Evolutionary conservation across 2,113 vertebrate genomes (phyloP).

Genomic region (Mus pahari): DNA sequence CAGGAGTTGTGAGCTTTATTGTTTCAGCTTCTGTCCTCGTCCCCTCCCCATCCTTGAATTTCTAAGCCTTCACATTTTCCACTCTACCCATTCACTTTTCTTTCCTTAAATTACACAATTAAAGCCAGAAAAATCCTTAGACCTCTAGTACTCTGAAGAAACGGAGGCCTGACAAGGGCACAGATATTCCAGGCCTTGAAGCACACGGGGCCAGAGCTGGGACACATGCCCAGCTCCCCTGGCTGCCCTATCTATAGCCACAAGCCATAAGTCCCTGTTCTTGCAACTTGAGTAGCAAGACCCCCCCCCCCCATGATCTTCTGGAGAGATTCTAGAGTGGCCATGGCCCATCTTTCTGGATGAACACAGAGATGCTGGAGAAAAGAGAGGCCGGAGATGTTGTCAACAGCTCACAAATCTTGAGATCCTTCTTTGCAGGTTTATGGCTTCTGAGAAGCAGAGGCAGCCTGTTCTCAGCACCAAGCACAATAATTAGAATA

Average conservation of each 20-base stretch:
- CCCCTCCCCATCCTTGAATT: background rate
- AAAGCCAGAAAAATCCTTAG: background rate
- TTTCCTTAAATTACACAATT: background rate
- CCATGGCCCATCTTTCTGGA: background rate
- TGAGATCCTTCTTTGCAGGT: slow-evolving; percentile 75
- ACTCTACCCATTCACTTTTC: background rate
- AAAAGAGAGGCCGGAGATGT: slow-evolving; percentile 13
- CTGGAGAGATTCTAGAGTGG: background rate
- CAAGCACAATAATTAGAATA: slow-evolving; percentile 74
- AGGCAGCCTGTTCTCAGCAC: slow-evolving; percentile 74
- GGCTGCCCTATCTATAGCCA: background rate
- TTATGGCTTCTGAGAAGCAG: slow-evolving; percentile 80
- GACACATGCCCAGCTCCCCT: background rate
- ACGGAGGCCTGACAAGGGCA: background rate
- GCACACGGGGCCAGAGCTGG: background rate
- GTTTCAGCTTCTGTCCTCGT: background rate
- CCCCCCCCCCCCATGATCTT: background rate
- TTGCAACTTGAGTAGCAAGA: background rate
- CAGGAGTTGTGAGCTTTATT: background rate
- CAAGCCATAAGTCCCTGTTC: background rate
- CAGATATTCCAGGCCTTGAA: background rate
- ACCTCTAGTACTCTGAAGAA: background rate
- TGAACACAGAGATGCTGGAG: slow-evolving; percentile 12
- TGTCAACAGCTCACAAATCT: slow-evolving; percentile 75
- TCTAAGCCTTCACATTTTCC: background rate